phyloP scores from a whole-genome alignment of 2,888 invertebrate genomes.

The Yponomeuta evonymella region DNA sequence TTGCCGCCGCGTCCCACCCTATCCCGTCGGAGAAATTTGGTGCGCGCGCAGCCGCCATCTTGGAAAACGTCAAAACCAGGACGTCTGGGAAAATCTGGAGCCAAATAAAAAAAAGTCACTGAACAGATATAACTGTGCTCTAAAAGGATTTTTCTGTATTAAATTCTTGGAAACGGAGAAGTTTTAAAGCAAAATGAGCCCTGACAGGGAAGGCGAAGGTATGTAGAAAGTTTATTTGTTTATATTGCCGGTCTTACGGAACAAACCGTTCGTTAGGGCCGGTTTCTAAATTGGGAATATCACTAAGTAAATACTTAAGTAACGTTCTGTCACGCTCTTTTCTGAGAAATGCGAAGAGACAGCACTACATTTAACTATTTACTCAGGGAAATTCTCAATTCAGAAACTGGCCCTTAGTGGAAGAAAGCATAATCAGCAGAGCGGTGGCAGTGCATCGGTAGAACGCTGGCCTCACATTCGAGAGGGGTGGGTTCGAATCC shows the following conservation, averaged over 20 bases:
- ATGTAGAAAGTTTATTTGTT: constrained; percentile 24
- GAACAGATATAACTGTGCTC: neutral
- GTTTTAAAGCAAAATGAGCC: constrained; percentile 39
- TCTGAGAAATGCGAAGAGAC: too few species aligned
- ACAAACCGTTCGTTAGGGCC: too few species aligned
- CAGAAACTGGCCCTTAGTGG: too few species aligned
- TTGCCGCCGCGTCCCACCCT: constrained; percentile 24
- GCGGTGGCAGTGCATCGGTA: too few species aligned
- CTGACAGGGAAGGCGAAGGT: constrained; percentile 57
- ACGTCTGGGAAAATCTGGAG: neutral
- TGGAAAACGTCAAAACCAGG: constrained; percentile 24
- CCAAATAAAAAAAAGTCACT: constrained; percentile 1
- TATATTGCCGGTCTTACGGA: neutral
- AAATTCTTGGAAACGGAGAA: neutral
- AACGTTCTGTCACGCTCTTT: too few species aligned
- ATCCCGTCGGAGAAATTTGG: neutral
- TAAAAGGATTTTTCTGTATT: neutral
- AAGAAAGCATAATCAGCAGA: too few species aligned
- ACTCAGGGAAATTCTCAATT: too few species aligned
- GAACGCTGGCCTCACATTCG: too few species aligned
- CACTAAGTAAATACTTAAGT: too few species aligned
- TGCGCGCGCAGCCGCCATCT: constrained; percentile 32
- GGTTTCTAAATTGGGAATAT: too few species aligned
- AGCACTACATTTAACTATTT: too few species aligned
- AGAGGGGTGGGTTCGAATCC: too few species aligned